Evolutionary conservation across 2,113 vertebrate species (phyloP).

Genomic region (Donacobius atricapilla): DNA sequence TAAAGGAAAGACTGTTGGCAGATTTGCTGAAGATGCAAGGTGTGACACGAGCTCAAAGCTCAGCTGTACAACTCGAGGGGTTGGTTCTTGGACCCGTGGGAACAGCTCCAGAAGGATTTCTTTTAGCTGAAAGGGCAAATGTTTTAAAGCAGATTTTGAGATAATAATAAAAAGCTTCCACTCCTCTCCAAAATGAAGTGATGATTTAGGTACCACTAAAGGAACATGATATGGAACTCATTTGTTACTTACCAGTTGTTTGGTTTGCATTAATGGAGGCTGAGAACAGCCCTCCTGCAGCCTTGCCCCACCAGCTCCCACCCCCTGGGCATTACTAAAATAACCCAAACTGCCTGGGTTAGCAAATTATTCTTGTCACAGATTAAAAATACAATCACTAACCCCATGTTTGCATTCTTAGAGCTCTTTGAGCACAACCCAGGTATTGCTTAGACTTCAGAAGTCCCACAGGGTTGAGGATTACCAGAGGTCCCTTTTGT

Average conservation of each 20-base stretch:
- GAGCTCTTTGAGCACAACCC: neutral
- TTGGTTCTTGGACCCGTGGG: neutral
- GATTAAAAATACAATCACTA: neutral
- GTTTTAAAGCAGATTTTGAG: neutral
- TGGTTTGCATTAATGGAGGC: neutral
- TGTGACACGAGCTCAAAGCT: neutral
- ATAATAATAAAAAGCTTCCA: neutral
- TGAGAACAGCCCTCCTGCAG: neutral
- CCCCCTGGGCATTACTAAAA: neutral
- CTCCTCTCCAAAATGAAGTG: neutral
- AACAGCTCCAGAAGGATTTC: neutral
- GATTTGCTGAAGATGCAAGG: neutral
- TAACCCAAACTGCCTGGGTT: neutral
- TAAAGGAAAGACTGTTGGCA: neutral
- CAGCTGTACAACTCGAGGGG: neutral
- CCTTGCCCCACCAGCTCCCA: neutral
- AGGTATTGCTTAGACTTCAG: neutral
- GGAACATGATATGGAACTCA: neutral
- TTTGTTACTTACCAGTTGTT: neutral
- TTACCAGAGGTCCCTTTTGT: neutral
- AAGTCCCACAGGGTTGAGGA: neutral
- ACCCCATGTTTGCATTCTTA: neutral
- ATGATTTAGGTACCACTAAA: neutral
- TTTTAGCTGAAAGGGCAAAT: neutral
- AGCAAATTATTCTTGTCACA: neutral